phyloP scores from a whole-genome alignment of 2,797 vertebrate genomes.

The Triplophysa bombifrons region DNA sequence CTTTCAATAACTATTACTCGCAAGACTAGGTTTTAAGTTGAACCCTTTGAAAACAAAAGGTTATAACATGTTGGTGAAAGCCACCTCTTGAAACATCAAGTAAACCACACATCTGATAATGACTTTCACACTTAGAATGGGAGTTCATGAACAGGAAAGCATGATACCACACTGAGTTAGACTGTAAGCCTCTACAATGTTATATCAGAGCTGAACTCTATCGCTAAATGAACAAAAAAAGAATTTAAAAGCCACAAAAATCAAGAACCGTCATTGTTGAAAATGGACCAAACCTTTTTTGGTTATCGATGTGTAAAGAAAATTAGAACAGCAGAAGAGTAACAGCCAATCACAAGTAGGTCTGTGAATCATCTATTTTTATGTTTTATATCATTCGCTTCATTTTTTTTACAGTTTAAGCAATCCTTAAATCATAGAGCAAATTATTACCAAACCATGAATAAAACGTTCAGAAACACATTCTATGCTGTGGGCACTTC shows the following conservation, averaged over 20 bases:
- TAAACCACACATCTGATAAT: background rate
- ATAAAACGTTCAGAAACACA: background rate
- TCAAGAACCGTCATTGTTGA: background rate
- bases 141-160: background rate
- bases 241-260: background rate
- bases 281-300: background rate
- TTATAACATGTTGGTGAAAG: background rate
- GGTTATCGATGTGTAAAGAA: background rate
- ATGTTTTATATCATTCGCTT: background rate
- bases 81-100: background rate
- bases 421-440: background rate
- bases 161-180: constrained; percentile 11
- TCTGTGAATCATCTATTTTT: background rate
- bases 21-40: constrained; percentile 1
- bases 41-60: constrained; percentile 7
- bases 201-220: constrained; percentile 4
- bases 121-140: background rate
- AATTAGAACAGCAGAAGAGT: background rate
- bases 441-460: background rate
- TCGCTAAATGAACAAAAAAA: background rate
- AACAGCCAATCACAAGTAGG: background rate
- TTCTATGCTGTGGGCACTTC: background rate
- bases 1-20: constrained; percentile 14
- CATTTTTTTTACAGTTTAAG: background rate
- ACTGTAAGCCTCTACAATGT: background rate